Evolutionary conservation across 1,140 invertebrate genomes (phyloP).

Genomic region (Pseudoatta argentina): DNA sequence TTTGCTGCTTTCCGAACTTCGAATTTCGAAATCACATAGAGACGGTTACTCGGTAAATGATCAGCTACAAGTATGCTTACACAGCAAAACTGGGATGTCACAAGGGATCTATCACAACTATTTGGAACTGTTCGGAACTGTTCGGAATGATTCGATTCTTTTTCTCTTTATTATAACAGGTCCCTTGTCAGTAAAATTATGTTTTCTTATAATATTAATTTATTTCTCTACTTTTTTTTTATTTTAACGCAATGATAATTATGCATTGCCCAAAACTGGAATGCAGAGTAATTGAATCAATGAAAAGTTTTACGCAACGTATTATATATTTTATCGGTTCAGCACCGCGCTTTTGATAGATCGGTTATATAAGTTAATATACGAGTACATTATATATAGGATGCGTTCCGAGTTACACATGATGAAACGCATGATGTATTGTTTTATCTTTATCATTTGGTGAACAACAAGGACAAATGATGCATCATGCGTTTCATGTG

Average conservation of each 20-base stretch:
- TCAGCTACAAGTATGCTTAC: not conserved
- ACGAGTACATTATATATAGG: not conserved
- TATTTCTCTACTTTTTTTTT: not conserved
- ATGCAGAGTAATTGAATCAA: not conserved
- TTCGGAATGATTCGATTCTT: no score
- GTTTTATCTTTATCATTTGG: no score
- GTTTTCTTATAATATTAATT: not conserved
- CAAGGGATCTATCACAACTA: no score
- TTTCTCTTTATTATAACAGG: no score
- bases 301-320: not conserved
- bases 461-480: no score
- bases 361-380: not conserved
- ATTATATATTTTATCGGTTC: not conserved
- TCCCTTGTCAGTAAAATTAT: not conserved
- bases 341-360: not conserved
- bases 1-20: not conserved
- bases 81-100: not conserved
- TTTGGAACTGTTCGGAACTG: no score
- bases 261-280: not conserved
- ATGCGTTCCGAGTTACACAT: no score
- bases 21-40: not conserved
- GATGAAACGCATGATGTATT: no score
- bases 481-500: no score
- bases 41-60: not conserved
- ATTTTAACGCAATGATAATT: conserved; percentile 1